Percentiles rank a stretch among this genome's conserved stretches.
Conservation (phyloP, 2,113 vertebrate genomes). For the Carlito syrichta region DNA sequence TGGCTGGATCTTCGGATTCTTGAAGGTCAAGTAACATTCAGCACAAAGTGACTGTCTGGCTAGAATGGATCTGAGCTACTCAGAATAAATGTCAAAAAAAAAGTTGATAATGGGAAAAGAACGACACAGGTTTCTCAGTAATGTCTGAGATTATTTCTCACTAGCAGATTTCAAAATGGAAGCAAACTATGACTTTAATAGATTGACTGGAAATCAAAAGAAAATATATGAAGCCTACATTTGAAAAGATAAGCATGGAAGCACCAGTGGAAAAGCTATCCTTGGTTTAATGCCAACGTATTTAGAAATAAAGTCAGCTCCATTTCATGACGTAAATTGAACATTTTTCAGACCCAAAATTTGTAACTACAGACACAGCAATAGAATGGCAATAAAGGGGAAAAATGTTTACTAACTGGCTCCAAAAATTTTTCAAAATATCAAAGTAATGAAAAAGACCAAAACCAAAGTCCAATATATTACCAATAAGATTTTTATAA, state of each 20-base stretch:
- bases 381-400: background rate
- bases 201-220: background rate
- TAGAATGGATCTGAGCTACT: background rate
- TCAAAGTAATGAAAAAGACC: constrained; percentile 41
- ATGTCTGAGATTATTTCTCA: constrained; percentile 44
- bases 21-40: constrained; percentile 64
- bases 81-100: constrained; percentile 38
- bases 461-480: background rate
- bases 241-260: constrained; percentile 41
- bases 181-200: constrained; percentile 26
- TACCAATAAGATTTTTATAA: constrained; percentile 28
- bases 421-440: constrained; percentile 41
- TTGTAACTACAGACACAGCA: constrained; percentile 46
- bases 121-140: constrained; percentile 44
- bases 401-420: background rate
- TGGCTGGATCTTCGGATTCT: constrained; percentile 41
- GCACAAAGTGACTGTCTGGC: constrained; percentile 19
- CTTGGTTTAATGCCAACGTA: background rate
- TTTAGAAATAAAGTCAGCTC: constrained; percentile 33
- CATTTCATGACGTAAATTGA: constrained; percentile 37
- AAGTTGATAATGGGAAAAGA: background rate
- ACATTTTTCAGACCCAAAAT: constrained; percentile 59
- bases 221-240: constrained; percentile 17
- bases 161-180: constrained; percentile 43
- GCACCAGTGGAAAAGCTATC: background rate